Conservation (phyloP, 2,113 vertebrate species). For the Mesitornis unicolor region DNA sequence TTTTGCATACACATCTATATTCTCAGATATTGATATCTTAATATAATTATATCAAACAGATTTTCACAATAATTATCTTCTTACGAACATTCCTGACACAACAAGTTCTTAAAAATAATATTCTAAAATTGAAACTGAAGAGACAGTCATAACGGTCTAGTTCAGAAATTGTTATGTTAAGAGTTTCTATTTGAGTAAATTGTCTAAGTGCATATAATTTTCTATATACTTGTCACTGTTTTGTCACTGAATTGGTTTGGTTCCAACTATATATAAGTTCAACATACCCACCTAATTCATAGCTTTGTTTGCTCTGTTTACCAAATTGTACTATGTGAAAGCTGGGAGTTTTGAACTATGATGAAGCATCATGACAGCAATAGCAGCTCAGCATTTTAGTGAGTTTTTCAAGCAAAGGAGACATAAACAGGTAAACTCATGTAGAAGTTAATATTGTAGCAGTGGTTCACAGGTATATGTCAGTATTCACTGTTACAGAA, state of each 20-base stretch:
- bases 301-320: neutral
- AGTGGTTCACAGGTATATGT: neutral
- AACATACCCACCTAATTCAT: neutral
- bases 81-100: neutral
- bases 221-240: slow-evolving; percentile 10
- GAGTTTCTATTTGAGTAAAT: slow-evolving; percentile 43
- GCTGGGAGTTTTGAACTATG: neutral
- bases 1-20: neutral
- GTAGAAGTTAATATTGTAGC: neutral
- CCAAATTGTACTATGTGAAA: neutral
- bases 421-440: neutral
- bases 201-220: slow-evolving; percentile 30
- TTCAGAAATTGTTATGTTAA: slow-evolving; percentile 45
- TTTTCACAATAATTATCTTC: slow-evolving; percentile 27
- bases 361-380: neutral
- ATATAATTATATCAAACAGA: neutral
- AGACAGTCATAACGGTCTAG: neutral
- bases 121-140: slow-evolving; percentile 5
- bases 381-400: neutral
- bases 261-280: neutral
- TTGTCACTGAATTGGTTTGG: neutral
- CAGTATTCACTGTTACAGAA: neutral
- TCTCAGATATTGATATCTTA: neutral
- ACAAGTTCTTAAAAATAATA: neutral
- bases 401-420: neutral